Base-by-base conservation (phyloP, 1,140 invertebrate species). In the Telenomus remus region DNA sequence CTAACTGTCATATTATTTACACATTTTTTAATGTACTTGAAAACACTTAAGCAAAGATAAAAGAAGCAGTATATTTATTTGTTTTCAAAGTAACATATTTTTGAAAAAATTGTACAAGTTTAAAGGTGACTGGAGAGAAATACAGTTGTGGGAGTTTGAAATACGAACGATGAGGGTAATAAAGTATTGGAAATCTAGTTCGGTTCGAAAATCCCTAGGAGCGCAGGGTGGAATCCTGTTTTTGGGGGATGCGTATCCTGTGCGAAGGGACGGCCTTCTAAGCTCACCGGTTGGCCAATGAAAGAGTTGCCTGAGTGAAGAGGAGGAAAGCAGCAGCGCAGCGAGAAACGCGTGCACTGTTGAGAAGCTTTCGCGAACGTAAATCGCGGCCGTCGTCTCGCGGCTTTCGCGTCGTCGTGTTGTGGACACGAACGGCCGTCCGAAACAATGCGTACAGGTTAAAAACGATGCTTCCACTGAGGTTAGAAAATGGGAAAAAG, bases 401-500 rank as follows among this genome's bases (percentile, higher is more conserved):
- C 37, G 43, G 12, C 11, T 44, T 44, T 44, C 46, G 63, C 47
- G 56, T 63, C 35, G 12, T 61, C 56, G 56, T 27, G 19, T 27
- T 1, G 19, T 6, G 27, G 11, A 42, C 15, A 46, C 0, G 10
- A 37, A 51, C 12, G 19, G 15, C 27, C 7, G 33, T 19, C 12
- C 4, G 0, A 35, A 16, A 55, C 19, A 27, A 51, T 48, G 47
- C 33, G 35, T 44, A 39, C 16, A 50, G 37, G 42, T 54, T 56
- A 50, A n/a, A n/a, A 61, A 63, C 46, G 27, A 61, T 71, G 68
- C 10, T 27, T 56, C 13, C 19, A 37, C 53, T 27, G 50, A 72
- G 69, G 69, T 72, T 72, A 72, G 69, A 64, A 64, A 53, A 72
- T 72, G 59, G 19, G 54, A 56, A 55, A 57, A 72, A 72, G 69